phyloP scores from a whole-genome alignment of 2,113 vertebrate genomes.

The Chinchilla lanigera region DNA sequence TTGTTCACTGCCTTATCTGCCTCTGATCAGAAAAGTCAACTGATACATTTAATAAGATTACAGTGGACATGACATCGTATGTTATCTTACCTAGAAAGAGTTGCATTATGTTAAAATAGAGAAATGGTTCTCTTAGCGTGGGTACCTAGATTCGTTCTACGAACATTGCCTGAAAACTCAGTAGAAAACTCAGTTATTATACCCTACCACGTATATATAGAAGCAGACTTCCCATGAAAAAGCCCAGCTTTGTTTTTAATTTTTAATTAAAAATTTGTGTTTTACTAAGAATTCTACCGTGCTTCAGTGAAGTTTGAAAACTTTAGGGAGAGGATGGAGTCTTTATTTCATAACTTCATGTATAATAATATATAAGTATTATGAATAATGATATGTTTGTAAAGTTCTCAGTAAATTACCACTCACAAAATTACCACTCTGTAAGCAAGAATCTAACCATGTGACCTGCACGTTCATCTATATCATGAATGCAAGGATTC shows the following conservation, averaged over 20 bases:
- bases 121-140: neutral
- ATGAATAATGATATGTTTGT: neutral
- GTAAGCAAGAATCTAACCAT: neutral
- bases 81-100: neutral
- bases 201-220: neutral
- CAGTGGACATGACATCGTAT: neutral
- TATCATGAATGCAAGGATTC: neutral
- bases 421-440: neutral
- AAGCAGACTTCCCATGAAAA: neutral
- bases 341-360: neutral
- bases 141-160: neutral
- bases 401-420: neutral
- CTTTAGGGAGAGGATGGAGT: neutral
- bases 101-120: neutral
- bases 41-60: neutral
- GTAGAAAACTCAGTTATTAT: neutral
- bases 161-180: neutral
- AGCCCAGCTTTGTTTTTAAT: neutral
- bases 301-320: neutral
- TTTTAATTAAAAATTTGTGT: neutral
- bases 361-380: neutral
- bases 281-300: neutral
- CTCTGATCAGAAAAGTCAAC: neutral
- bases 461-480: neutral
- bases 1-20: neutral